A percentile compares a stretch with the other conserved stretches of the same genome.
These are phyloP conservation scores for Pelvicachromis taeniatus DNA, from an alignment of 2,113 vertebrate species.

Conservation along the genomic window DNA sequence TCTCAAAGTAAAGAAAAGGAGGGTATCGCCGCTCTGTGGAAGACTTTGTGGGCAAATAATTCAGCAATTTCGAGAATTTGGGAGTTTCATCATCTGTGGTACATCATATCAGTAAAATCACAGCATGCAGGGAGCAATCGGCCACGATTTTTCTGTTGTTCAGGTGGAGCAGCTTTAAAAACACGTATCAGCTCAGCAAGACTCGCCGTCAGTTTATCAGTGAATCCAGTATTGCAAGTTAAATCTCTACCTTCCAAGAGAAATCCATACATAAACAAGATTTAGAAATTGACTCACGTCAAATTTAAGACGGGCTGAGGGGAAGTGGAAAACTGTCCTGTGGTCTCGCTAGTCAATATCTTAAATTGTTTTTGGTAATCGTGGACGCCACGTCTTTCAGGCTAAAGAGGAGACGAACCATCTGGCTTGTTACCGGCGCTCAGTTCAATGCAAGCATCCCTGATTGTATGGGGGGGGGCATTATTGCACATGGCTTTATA, in stretches of 20 bases:
- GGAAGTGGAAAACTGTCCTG: neutral
- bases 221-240: neutral
- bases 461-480: neutral
- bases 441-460: neutral
- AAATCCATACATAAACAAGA: neutral
- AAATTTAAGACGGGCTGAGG: neutral
- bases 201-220: neutral
- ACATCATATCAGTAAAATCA: neutral
- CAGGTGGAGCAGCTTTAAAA: neutral
- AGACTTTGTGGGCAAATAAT: neutral
- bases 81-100: neutral
- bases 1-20: neutral
- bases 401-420: neutral
- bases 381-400: neutral
- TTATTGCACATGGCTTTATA: neutral
- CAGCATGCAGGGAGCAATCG: neutral
- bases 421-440: neutral
- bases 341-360: neutral
- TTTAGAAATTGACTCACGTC: neutral
- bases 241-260: neutral
- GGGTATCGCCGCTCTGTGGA: neutral
- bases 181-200: neutral
- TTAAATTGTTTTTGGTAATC: neutral
- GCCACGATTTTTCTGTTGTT: neutral
- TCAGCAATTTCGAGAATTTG: neutral